Conservation (phyloP, 1,140 invertebrate genomes). For the Caenorhabditis inopinata region DNA sequence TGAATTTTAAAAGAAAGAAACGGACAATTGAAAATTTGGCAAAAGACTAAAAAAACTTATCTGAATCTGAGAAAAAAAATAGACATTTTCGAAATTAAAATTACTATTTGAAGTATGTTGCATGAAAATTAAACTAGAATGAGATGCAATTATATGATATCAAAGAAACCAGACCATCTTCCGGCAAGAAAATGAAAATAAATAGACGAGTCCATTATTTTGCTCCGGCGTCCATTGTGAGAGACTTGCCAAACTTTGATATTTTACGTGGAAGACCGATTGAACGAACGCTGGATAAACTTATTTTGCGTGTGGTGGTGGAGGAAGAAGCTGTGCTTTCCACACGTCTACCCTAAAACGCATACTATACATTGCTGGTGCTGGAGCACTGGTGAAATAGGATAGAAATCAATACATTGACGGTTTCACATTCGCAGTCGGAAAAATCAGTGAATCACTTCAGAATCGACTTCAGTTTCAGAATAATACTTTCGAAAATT, state of each 20-base stretch:
- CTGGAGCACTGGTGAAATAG: slow-evolving; percentile 29
- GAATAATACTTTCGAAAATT: too few relatives aligned
- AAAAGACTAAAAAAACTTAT: background rate
- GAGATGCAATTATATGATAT: too few relatives aligned
- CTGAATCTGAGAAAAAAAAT: background rate
- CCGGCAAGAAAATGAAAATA: background rate
- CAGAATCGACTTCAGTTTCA: too few relatives aligned
- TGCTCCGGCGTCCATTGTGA: slow-evolving; percentile 56
- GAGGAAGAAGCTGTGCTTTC: slow-evolving; percentile 37
- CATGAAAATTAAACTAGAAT: too few relatives aligned
- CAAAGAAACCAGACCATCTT: background rate
- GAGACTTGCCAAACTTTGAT: slow-evolving; percentile 61
- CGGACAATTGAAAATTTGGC: background rate
- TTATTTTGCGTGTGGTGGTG: slow-evolving; percentile 58
- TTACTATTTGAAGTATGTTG: too few relatives aligned
- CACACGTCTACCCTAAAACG: slow-evolving; percentile 29
- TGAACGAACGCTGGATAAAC: slow-evolving; percentile 61
- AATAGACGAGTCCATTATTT: slow-evolving; percentile 2
- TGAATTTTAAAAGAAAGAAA: background rate
- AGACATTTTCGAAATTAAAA: too few relatives aligned
- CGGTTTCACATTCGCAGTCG: background rate
- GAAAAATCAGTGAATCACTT: too few relatives aligned
- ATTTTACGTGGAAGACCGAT: slow-evolving; percentile 61
- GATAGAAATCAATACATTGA: background rate
- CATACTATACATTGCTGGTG: slow-evolving; percentile 31